Evolutionary conservation across 2,888 invertebrate species (phyloP).

Genomic region (Syrista parreyssii): DNA sequence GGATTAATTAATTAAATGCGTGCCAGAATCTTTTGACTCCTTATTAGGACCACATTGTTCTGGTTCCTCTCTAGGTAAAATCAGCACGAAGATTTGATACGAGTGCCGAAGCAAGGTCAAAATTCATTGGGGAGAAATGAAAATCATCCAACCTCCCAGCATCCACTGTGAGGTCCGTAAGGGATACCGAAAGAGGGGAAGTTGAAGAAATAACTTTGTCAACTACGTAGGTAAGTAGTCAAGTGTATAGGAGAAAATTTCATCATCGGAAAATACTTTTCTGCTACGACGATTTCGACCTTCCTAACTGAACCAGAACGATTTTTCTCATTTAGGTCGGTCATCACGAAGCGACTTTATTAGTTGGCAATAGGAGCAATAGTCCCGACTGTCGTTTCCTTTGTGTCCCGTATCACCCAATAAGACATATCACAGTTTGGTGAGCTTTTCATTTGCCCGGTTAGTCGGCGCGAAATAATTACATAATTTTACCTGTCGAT

Average conservation of each 20-base stretch:
- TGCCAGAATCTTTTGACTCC: neutral
- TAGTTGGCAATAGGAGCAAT: conserved; percentile 35
- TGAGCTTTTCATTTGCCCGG: neutral
- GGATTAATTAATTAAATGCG: neutral
- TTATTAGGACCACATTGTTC: neutral
- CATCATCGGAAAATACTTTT: neutral
- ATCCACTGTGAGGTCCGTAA: neutral
- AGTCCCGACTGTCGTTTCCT: neutral
- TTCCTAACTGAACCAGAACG: neutral
- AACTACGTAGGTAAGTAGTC: neutral
- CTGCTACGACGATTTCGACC: neutral
- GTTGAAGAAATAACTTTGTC: neutral
- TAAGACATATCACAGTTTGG: no score
- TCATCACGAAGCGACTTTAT: conserved; percentile 34
- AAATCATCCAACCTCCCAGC: neutral
- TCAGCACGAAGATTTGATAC: neutral
- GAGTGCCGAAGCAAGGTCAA: neutral
- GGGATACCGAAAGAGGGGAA: neutral
- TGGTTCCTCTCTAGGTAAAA: neutral
- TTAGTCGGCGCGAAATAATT: neutral
- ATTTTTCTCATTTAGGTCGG: conserved; percentile 26
- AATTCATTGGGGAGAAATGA: neutral
- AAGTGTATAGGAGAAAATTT: neutral
- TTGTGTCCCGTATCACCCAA: no score
- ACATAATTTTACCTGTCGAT: neutral